Evolutionary conservation across 1,140 invertebrate species (phyloP).

Genomic region (Cydia amplana): DNA sequence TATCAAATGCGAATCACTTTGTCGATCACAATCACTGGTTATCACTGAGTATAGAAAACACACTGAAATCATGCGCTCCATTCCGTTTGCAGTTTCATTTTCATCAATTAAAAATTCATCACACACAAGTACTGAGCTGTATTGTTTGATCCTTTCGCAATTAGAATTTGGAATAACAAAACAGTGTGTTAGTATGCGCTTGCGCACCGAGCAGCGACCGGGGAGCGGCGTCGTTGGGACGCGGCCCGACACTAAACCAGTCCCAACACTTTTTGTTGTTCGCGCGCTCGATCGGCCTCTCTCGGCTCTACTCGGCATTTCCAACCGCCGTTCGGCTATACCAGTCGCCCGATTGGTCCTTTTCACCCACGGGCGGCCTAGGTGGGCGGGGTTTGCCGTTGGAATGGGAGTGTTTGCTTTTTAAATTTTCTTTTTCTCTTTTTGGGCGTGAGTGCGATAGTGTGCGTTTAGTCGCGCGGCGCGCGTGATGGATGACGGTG

Average conservation of each 20-base stretch:
- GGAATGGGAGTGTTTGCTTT: conserved; percentile 72
- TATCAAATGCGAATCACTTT: conserved; percentile 62
- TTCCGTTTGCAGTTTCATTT: conserved; percentile 71
- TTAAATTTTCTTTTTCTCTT: conserved; percentile 76
- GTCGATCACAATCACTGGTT: conserved; percentile 75
- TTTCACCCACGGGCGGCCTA: conserved; percentile 48
- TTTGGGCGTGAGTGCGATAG: conserved; percentile 70
- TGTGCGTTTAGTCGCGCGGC: conserved; percentile 68
- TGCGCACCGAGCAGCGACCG: conserved; percentile 59
- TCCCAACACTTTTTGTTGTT: conserved; percentile 76
- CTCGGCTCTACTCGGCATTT: conserved; percentile 55
- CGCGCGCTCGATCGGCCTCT: conserved; percentile 58
- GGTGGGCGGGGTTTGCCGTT: conserved; percentile 48
- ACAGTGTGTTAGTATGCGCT: conserved; percentile 56
- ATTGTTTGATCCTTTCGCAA: conserved; percentile 40
- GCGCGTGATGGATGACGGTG: conserved; percentile 64
- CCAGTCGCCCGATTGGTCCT: conserved; percentile 48
- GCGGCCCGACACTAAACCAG: conserved; percentile 77
- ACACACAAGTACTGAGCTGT: conserved; percentile 56
- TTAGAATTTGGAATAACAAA: conserved; percentile 47
- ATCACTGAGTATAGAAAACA: conserved; percentile 73
- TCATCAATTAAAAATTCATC: conserved; percentile 44
- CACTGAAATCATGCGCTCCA: conserved; percentile 74
- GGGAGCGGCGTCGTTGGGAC: conserved; percentile 74
- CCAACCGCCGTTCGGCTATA: conserved; percentile 43